Percentiles rank a stretch among this genome's conserved stretches.
These are phyloP conservation scores for Rhadina sibilatrix DNA, from an alignment of 2,113 vertebrate species.

Conservation along the genomic window DNA sequence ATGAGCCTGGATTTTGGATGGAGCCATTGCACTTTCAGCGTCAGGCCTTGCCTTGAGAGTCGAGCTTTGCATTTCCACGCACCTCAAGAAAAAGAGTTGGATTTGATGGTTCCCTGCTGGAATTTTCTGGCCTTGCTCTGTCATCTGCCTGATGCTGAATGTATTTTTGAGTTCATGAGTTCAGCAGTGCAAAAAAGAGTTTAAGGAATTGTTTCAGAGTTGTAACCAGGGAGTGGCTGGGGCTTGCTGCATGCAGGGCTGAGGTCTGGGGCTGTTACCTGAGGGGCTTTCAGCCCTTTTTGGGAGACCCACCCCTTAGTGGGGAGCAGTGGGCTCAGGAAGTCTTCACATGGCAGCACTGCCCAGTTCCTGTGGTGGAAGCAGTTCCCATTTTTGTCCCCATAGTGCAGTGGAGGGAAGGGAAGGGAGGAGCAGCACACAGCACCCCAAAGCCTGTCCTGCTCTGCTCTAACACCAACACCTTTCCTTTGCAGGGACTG, in stretches of 20 bases:
- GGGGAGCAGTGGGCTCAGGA: neutral
- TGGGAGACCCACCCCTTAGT: too few relatives aligned
- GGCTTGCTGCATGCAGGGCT: neutral
- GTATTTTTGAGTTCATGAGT: neutral
- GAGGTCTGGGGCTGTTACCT: neutral
- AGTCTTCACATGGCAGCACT: neutral
- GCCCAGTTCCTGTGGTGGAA: neutral
- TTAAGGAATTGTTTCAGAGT: neutral
- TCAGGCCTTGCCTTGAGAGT: neutral
- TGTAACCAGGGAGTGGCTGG: neutral
- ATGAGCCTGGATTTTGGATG: neutral
- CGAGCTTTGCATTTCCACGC: neutral
- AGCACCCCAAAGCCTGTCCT: neutral
- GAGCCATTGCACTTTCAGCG: neutral
- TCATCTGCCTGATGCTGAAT: neutral
- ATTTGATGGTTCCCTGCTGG: neutral
- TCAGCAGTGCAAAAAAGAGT: neutral
- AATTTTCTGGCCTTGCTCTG: neutral
- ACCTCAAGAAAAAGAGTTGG: neutral
- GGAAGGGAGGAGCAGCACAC: neutral
- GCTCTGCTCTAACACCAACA: neutral
- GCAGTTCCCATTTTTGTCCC: neutral
- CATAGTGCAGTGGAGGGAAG: neutral
- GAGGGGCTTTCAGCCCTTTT: neutral
- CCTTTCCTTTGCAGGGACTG: constrained; percentile 80